A percentile compares a stretch with the other conserved stretches of the same genome.
Evolutionary conservation across 2,888 invertebrate species (phyloP).

Genomic region (Ormyrus labotus): DNA sequence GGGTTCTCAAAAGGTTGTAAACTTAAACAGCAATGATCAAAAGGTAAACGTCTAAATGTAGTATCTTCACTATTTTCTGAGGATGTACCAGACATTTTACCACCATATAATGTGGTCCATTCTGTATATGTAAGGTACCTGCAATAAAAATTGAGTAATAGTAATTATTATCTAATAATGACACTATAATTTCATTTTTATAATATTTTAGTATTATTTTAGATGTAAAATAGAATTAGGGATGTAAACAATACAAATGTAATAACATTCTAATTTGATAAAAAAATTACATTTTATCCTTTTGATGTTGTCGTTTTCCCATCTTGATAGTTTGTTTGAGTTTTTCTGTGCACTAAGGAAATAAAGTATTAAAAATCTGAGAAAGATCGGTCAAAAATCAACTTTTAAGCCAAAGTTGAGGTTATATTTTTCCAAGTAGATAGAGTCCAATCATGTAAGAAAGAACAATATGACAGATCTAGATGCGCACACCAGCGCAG

Average conservation of each 20-base stretch:
- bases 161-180: slow-evolving; percentile 41
- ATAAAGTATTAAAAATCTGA: neutral
- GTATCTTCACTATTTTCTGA: slow-evolving; percentile 85
- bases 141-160: slow-evolving; percentile 9
- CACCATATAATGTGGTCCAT: slow-evolving; percentile 93
- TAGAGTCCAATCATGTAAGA: too few relatives aligned
- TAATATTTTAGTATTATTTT: neutral
- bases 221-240: neutral
- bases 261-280: slow-evolving; percentile 22
- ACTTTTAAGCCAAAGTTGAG: too few relatives aligned
- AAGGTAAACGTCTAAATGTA: slow-evolving; percentile 93
- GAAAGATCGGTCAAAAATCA: neutral
- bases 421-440: too few relatives aligned
- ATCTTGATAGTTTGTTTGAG: slow-evolving; percentile 77
- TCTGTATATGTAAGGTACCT: slow-evolving; percentile 92
- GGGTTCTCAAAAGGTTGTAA: slow-evolving; percentile 95
- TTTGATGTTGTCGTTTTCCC: slow-evolving; percentile 96
- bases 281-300: slow-evolving; percentile 88
- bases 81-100: slow-evolving; percentile 83
- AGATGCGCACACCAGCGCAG: neutral
- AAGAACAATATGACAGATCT: neutral
- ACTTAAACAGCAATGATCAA: slow-evolving; percentile 93
- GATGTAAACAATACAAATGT: slow-evolving; percentile 14
- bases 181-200: slow-evolving; percentile 3
- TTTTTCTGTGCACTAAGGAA: neutral